phyloP scores from a whole-genome alignment of 2,888 invertebrate genomes.

The Allophyes oxyacanthae region DNA sequence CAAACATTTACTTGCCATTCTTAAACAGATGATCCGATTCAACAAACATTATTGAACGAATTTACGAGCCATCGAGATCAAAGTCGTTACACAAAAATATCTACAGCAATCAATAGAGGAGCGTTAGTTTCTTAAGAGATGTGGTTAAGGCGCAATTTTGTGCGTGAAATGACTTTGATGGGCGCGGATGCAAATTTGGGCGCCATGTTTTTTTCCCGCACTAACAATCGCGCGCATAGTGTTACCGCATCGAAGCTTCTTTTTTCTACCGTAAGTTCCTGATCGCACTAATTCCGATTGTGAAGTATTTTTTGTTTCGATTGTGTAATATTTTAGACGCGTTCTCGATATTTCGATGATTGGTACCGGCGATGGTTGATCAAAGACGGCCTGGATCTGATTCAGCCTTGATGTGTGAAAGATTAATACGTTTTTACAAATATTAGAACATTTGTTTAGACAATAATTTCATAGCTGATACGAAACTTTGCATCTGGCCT shows the following conservation, averaged over 20 bases:
- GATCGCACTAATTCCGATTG: conserved; percentile 75
- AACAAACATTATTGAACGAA: conserved; percentile 82
- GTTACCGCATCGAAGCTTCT: conserved; percentile 73
- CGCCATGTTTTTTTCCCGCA: conserved; percentile 75
- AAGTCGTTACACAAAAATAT: conserved; percentile 77
- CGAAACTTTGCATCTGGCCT: conserved; percentile 51
- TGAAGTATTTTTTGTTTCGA: conserved; percentile 69
- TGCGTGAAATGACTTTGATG: conserved; percentile 65
- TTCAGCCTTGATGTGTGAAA: conserved; percentile 60
- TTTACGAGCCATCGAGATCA: conserved; percentile 84
- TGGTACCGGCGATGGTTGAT: conserved; percentile 64
- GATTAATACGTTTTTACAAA: conserved; percentile 69
- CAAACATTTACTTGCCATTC: conserved; percentile 85
- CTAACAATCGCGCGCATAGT: conserved; percentile 70
- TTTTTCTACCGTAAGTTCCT: conserved; percentile 67
- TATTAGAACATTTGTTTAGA: conserved; percentile 62
- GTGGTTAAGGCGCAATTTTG: conserved; percentile 70
- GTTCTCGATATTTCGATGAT: conserved; percentile 65
- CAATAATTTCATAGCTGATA: conserved; percentile 46
- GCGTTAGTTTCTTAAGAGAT: conserved; percentile 60
- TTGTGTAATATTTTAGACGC: conserved; percentile 61
- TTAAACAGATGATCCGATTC: conserved; percentile 80
- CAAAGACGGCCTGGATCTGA: conserved; percentile 65
- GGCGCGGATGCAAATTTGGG: conserved; percentile 65
- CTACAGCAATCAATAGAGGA: conserved; percentile 62